A percentile compares a stretch with the other conserved stretches of the same genome.
Conservation (phyloP, 2,113 vertebrate species). For the Pterocles orientalis region DNA sequence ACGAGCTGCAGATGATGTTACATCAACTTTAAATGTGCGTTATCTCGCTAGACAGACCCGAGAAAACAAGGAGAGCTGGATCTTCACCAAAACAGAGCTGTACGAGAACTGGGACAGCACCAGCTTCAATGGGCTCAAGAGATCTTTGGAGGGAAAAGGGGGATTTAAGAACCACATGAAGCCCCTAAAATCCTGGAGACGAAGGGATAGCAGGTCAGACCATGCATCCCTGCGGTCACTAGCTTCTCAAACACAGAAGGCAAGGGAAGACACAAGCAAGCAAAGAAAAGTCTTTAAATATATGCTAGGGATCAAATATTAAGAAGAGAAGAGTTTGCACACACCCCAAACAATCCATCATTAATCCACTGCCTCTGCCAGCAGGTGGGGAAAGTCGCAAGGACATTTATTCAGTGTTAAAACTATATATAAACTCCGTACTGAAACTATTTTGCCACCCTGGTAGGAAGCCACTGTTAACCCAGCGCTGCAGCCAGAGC, state of each 20-base stretch:
- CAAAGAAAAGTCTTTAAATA: neutral
- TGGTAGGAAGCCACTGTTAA: neutral
- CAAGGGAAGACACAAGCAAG: neutral
- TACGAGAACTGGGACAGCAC: neutral
- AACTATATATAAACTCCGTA: neutral
- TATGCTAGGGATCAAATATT: neutral
- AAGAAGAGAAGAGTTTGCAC: neutral
- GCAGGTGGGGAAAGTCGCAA: neutral
- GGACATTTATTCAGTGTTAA: neutral
- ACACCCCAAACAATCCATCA: no score
- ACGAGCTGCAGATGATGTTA: neutral
- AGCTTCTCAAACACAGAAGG: neutral
- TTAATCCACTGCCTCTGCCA: neutral
- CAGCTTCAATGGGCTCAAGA: neutral
- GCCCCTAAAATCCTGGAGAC: neutral
- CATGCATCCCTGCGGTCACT: neutral
- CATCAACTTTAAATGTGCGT: neutral
- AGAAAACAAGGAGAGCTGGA: neutral
- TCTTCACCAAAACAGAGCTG: neutral
- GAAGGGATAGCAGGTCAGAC: neutral
- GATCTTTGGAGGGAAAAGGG: neutral
- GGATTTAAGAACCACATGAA: neutral
- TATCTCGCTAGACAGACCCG: neutral
- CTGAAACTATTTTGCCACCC: neutral
- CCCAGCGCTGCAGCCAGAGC: accelerated